Conservation (phyloP, 1,140 invertebrate genomes). For the Drosophila mauritiana region DNA sequence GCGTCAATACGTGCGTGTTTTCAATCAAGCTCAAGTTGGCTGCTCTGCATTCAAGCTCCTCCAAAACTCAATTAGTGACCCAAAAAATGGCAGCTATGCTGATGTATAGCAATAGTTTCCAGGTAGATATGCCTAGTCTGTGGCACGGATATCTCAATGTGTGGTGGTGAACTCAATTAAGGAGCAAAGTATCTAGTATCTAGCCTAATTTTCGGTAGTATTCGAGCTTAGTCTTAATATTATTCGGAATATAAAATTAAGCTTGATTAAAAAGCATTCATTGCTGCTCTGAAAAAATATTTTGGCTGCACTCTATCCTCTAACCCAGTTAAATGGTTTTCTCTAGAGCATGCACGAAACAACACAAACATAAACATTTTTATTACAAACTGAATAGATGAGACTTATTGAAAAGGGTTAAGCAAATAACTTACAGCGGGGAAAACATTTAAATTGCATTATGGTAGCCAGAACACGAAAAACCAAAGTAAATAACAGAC, state of each 20-base stretch:
- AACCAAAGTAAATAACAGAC: conserved; percentile 13
- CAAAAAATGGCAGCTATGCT: not conserved
- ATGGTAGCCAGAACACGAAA: conserved; percentile 8
- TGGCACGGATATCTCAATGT: not conserved
- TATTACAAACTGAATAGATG: conserved; percentile 1
- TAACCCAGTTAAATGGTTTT: conserved; percentile 12
- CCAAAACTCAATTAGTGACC: conserved; percentile 36
- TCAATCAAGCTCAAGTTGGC: conserved; percentile 28
- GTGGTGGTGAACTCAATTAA: not conserved
- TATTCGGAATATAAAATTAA: not conserved
- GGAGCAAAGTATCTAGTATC: not conserved
- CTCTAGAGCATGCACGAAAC: conserved; percentile 31
- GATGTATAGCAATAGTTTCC: not conserved
- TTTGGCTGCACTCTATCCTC: not conserved
- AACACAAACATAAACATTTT: conserved; percentile 14
- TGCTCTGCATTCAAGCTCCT: not conserved
- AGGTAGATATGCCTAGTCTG: not conserved
- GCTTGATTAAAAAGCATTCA: no score
- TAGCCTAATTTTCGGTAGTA: not conserved
- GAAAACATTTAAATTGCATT: conserved; percentile 19
- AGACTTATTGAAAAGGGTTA: conserved; percentile 2
- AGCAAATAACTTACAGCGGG: conserved; percentile 14
- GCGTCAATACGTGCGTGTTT: conserved; percentile 59
- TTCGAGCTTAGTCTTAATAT: not conserved
- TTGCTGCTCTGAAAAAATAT: no score